phyloP scores from a whole-genome alignment of 1,140 invertebrate genomes.

The Drosophila teissieri region DNA sequence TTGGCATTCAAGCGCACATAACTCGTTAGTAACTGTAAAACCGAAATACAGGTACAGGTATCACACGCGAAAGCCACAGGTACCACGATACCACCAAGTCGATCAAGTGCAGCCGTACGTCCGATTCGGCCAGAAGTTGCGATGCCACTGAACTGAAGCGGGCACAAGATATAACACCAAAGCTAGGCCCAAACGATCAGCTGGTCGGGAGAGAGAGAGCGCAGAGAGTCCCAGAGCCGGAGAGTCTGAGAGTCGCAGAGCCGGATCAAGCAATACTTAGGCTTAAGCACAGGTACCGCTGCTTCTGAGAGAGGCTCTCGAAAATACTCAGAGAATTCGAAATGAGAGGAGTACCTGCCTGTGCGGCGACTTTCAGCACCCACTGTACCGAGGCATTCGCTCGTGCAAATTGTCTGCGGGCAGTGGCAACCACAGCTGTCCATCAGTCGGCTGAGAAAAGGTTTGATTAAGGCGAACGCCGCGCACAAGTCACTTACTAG shows the following conservation, averaged over 20 bases:
- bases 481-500: constrained; percentile 13
- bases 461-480: constrained; percentile 18
- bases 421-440: constrained; percentile 41
- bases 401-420: constrained; percentile 61
- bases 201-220: constrained; percentile 40
- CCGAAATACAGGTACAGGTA: constrained; percentile 39
- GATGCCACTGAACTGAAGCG: constrained; percentile 53
- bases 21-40: constrained; percentile 75
- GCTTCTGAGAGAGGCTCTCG: constrained; percentile 5
- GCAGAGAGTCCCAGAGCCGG: not conserved
- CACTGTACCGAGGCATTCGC: constrained; percentile 37
- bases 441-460: constrained; percentile 27
- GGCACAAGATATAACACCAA: constrained; percentile 15
- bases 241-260: constrained; percentile 20
- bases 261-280: not conserved
- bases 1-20: constrained; percentile 79
- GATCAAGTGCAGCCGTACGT: constrained; percentile 12
- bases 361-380: constrained; percentile 28
- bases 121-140: constrained; percentile 42
- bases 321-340: not conserved
- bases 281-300: constrained; percentile 1
- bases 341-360: constrained; percentile 19
- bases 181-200: constrained; percentile 47
- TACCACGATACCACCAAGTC: not conserved
- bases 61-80: constrained; percentile 18